Evolutionary conservation across 53 echinoderm and acorn worm genomes (phyloP), one percentile per base, ranked within the genome.

Genomic region (Astropecten irregularis): DNA sequence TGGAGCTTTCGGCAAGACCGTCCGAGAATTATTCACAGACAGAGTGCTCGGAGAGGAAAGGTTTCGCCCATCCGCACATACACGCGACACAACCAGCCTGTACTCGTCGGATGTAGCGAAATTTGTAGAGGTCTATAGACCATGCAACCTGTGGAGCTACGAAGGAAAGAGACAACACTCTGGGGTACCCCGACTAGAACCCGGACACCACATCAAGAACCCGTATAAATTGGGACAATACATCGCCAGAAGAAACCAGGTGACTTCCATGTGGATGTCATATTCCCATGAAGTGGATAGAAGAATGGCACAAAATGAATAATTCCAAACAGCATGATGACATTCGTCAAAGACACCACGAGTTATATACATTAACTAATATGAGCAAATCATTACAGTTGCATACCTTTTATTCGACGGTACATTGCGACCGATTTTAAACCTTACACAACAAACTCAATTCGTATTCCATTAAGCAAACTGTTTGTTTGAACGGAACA

Each of bases 91-190:
- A 27, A 21, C 21, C 40, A 10, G 22, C 25, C 38, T 40, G 37
- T 67, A 40, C 13, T n/a, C 20, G 31, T 42, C 67, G 19, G 67
- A 67, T 40, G 67, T 67, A 11, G 23, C 67, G 22, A 67, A 39
- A 27, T 67, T 67, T 26, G 67, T 67, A 7, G 0, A 42, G 11
- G 67, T 20, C 20, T 67, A 67, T 23, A 10, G 14, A 21, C 10
- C 44, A 14, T 67, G 42, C 25, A 20, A 67, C 42, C 42, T 67
- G 39, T 67, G 67, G 67, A 67, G 40, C 19, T 67, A 42, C 67
- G 40, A 67, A 18, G 44, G 44, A 31, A 40, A 0, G 56, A 67
- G 67, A 40, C 67, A 67, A 38, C 44, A 67, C 67, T 2, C 4
- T 23, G 67, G 67, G 40, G 2, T 67, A 40, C 20, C 38, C 40